Evolutionary conservation across 2,113 vertebrate genomes (phyloP), one percentile per base, ranked within the genome.

Genomic region (Menidia beryllina): DNA sequence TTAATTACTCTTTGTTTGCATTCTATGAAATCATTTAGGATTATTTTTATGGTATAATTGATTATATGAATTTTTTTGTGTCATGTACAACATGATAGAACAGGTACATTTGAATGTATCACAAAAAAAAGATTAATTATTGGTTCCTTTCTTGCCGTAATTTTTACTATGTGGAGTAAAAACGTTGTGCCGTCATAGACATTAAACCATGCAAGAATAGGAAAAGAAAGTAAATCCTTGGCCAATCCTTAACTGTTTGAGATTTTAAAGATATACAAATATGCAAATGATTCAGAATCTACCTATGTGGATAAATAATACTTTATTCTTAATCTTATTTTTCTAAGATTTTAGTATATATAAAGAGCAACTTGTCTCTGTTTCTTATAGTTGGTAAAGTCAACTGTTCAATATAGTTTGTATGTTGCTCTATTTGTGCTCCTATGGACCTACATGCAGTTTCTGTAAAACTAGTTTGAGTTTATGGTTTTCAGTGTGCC

Each of bases 1-100:
- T 86, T 72, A 85, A 82, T 86, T 81, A 62, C 67, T 74, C 74
- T 76, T 72, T 79, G 79, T 82, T 79, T 69, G 27, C 67, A 1
- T 26, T 39, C 57, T 68, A 53, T 69, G 36, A 54, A 72, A 76
- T 74, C 43, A 19, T 66, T 50, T 53, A 47, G 36, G 47, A 27
- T 60, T 73, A 55, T 43, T 26, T 26, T 12, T 7, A 2, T 71
- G 61, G 51, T 51, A n/a, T 55, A 49, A 45, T 25, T 14, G 12
- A 24, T 15, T 11, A 36, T 34, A 34, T 5, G 7, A 20, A 10
- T 59, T 65, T 43, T 36, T 67, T 14, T 58, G 25, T 59, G 47
- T 17, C n/a, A 25, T 23, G 21, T 24, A 11, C 15, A 17, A 36
- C 14, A 41, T 11, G 39, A 7, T 25, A 13, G 55, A 43, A 36